phyloP scores from a whole-genome alignment of 2,797 vertebrate species.

The Darevskia mixta region DNA sequence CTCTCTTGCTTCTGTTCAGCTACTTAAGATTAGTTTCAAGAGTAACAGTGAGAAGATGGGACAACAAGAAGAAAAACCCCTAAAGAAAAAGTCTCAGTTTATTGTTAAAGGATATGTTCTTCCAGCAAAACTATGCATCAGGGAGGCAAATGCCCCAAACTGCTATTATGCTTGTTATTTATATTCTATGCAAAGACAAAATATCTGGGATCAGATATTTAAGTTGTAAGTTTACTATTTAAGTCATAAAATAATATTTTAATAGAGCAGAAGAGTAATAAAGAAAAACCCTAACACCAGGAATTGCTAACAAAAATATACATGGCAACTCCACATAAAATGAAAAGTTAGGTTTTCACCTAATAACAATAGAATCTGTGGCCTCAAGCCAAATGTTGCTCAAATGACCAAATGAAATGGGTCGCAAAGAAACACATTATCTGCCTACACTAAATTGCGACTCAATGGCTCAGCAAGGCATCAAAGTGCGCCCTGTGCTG shows the following conservation, averaged over 20 bases:
- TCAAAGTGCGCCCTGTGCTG: conserved; percentile 79
- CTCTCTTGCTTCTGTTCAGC: conserved; percentile 23
- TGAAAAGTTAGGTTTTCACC: conserved; percentile 23
- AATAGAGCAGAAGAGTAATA: conserved; percentile 30
- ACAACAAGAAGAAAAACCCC: conserved; percentile 50
- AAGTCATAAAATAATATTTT: conserved; percentile 42
- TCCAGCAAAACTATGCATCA: conserved; percentile 51
- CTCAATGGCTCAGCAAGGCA: conserved; percentile 78
- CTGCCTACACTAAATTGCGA: conserved; percentile 69
- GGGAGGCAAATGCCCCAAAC: conserved; percentile 50
- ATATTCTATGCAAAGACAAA: conserved; percentile 57
- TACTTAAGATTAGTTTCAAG: conserved; percentile 44
- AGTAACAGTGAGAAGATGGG: conserved; percentile 50
- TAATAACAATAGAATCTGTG: conserved; percentile 25
- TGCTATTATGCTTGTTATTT: conserved; percentile 32
- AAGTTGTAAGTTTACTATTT: conserved; percentile 52
- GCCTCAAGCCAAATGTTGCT: conserved; percentile 20
- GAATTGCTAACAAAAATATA: conserved; percentile 55
- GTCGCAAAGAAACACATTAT: conserved; percentile 70
- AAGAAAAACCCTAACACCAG: conserved; percentile 24
- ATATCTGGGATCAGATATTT: conserved; percentile 46
- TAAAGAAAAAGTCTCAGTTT: conserved; percentile 40
- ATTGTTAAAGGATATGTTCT: conserved; percentile 42
- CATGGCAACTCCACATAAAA: conserved; percentile 13
- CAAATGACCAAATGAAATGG: conserved; percentile 79